A percentile compares a stretch with the other conserved stretches of the same genome.
Conservation (phyloP, 2,888 invertebrate genomes). For the Pilophorus perplexus region DNA sequence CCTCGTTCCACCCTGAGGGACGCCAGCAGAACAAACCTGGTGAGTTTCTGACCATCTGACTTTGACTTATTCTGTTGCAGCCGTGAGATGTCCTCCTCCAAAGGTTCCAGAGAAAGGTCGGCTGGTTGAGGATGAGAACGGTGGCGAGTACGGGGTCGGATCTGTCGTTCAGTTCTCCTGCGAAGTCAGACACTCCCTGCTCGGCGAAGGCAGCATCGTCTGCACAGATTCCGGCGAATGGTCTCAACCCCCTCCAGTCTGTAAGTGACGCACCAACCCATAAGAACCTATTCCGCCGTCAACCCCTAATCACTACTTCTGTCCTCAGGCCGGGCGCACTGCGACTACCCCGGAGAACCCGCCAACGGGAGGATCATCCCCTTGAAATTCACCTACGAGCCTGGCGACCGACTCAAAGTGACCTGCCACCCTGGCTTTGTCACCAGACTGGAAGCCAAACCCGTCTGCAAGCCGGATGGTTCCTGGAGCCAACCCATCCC, state of each 20-base stretch:
- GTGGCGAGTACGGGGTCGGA: constrained; percentile 70
- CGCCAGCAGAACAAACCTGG: no score
- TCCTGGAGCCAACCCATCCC: constrained; percentile 68
- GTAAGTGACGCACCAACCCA: no score
- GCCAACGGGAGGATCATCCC: constrained; percentile 68
- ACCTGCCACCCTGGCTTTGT: constrained; percentile 67
- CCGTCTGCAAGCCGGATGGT: constrained; percentile 61
- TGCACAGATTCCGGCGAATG: constrained; percentile 85
- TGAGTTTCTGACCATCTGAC: no score
- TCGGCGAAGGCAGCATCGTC: constrained; percentile 77
- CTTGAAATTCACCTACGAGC: constrained; percentile 70
- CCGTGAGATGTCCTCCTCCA: constrained; percentile 78
- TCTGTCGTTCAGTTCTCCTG: constrained; percentile 77
- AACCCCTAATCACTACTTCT: no score
- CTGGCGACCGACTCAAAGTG: constrained; percentile 68
- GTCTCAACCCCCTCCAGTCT: constrained; percentile 83
- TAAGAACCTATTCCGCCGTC: no score
- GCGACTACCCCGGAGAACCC: constrained; percentile 70
- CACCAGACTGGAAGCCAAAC: constrained; percentile 59
- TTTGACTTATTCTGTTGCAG: no score
- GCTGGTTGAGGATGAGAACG: constrained; percentile 56
- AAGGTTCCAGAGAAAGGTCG: constrained; percentile 70
- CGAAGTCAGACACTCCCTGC: constrained; percentile 63
- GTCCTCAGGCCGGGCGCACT: constrained; percentile 65
- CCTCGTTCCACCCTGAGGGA: no score